Evolutionary conservation across 2,113 vertebrate genomes (phyloP), one percentile per base, ranked within the genome.

Genomic region (Furnarius figulus): DNA sequence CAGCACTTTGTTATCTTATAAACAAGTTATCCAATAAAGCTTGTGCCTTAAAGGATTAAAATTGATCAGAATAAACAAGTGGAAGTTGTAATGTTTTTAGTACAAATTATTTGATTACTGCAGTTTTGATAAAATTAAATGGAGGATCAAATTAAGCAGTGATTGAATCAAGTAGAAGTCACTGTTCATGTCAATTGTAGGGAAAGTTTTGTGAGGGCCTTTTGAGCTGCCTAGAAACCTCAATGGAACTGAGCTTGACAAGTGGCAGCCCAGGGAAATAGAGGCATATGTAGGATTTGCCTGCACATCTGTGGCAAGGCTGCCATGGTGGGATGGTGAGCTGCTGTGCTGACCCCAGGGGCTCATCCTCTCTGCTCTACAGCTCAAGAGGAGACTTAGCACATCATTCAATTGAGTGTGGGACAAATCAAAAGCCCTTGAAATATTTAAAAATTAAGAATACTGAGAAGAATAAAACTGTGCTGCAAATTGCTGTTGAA

Each of bases 111-210:
- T 86, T 85, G 83, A 86, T 96, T 95, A 92, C 88, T 85, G 33
- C 58, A 5, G 56, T 87, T 91, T 75, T 91, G 85, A 95, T 95
- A 85, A 95, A 96, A 93, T 96, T 93, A 97, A 96, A 96, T 92
- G 95, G 71, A 86, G 56, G 93, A 97, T 94, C 81, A 63, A 93
- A 96, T 97, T 92, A 96, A 93, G 74, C 77, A 62, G 74, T 71
- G 92, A 91, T 97, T 94, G 96, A 93, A 91, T 95, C 91, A 90
- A 97, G 81, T 44, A 53, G 83, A 85, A 97, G 74, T 31, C 77
- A 39, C 79, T 24, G 49, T 22, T 87, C 2, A 79, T 27, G 86
- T 85, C 89, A 87, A 94, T 91, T 53, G 59, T 37, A 78, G 77
- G 56, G 56, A 70, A 71, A 87, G 53, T 52, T 90, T 79, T 50